phyloP scores from a whole-genome alignment of 2,888 invertebrate genomes.

The Eristalinus sepulchralis region DNA sequence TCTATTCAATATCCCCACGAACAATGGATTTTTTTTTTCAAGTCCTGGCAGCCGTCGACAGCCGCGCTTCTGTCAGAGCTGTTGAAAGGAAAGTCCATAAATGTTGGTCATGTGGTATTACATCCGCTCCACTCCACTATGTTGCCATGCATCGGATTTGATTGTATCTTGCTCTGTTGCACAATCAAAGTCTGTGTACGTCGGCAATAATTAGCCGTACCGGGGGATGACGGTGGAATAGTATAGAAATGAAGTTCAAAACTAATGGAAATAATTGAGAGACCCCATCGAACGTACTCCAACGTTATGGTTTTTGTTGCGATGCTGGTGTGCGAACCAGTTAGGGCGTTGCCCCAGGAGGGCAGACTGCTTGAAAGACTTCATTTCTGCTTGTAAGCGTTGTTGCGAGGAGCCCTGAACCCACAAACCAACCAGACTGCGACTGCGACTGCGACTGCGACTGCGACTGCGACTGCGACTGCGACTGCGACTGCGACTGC shows the following conservation, averaged over 20 bases:
- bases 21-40: neutral
- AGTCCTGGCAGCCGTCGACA: neutral
- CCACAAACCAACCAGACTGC: no score
- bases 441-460: neutral
- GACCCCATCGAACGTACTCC: neutral
- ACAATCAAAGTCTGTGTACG: neutral
- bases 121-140: neutral
- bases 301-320: no score
- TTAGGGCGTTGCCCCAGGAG: no score
- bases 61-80: neutral
- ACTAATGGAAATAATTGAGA: neutral
- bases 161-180: neutral
- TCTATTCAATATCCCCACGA: neutral
- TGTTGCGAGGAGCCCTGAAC: no score
- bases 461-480: neutral
- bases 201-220: neutral
- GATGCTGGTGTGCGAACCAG: no score
- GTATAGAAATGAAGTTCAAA: neutral
- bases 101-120: neutral
- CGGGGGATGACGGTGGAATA: neutral
- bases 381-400: no score
- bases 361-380: no score
- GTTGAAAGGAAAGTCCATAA: neutral
- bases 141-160: neutral
- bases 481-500: neutral